Conservation (phyloP, 2,888 invertebrate genomes). For the Pyrochroa serraticornis region DNA sequence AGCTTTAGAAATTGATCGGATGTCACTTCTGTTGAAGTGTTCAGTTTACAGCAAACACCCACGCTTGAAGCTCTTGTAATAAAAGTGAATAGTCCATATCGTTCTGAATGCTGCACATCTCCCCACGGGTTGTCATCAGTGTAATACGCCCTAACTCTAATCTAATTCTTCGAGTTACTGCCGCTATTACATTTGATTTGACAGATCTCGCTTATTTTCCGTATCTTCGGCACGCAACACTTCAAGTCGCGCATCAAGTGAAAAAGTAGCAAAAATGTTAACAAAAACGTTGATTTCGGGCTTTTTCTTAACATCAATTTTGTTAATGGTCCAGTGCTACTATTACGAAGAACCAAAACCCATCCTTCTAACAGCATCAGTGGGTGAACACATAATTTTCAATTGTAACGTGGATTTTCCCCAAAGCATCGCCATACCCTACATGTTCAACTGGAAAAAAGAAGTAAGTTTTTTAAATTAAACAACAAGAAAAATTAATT, state of each 20-base stretch:
- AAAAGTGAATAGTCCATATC: too few relatives aligned
- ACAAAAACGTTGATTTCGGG: too few relatives aligned
- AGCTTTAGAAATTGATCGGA: too few relatives aligned
- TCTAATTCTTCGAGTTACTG: constrained; percentile 26
- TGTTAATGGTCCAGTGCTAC: constrained; percentile 33
- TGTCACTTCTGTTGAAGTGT: too few relatives aligned
- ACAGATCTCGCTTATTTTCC: constrained; percentile 8
- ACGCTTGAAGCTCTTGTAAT: too few relatives aligned
- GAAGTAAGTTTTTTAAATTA: constrained; percentile 67
- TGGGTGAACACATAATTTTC: constrained; percentile 80
- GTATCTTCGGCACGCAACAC: not conserved
- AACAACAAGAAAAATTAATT: not conserved
- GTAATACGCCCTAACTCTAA: constrained; percentile 25
- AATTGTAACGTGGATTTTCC: constrained; percentile 89
- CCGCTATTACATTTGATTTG: constrained; percentile 27
- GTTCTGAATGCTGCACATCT: too few relatives aligned
- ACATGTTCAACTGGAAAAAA: constrained; percentile 89
- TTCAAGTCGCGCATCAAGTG: too few relatives aligned
- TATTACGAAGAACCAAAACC: constrained; percentile 52
- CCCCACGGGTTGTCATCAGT: constrained; percentile 12
- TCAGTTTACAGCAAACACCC: too few relatives aligned
- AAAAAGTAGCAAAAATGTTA: too few relatives aligned
- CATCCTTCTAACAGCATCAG: constrained; percentile 64
- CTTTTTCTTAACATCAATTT: not conserved
- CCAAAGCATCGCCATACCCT: constrained; percentile 82